Evolutionary conservation across 2,888 invertebrate species (phyloP).

Genomic region (Acanthosoma haemorrhoidale): DNA sequence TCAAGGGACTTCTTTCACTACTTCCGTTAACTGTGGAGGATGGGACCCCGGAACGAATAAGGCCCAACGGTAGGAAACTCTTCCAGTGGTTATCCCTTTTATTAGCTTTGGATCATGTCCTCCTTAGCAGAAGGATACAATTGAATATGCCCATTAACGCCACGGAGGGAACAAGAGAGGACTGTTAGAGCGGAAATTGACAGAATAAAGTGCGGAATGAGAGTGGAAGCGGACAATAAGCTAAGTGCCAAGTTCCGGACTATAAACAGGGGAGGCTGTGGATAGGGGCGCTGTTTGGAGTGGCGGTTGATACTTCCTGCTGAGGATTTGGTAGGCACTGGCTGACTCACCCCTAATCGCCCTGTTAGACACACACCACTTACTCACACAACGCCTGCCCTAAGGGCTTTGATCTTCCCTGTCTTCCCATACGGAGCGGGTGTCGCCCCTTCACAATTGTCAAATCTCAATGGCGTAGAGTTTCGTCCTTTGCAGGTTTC

Average conservation of each 20-base stretch:
- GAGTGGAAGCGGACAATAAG: slow-evolving; percentile 3
- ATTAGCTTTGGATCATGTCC: too few species aligned
- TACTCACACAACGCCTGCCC: neutral
- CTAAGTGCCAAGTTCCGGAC: neutral
- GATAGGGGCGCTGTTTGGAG: neutral
- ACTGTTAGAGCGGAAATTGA: neutral
- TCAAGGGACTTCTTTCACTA: neutral
- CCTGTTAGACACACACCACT: slow-evolving; percentile 4
- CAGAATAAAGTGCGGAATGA: neutral
- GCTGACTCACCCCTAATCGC: slow-evolving; percentile 12
- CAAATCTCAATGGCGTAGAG: too few species aligned
- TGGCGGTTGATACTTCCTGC: slow-evolving; percentile 1
- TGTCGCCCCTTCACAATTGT: too few species aligned
- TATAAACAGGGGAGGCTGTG: neutral
- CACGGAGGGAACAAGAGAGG: neutral
- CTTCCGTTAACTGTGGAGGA: too few species aligned
- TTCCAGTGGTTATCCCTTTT: too few species aligned
- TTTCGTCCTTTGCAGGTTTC: too few species aligned
- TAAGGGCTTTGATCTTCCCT: neutral
- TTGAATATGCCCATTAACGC: neutral
- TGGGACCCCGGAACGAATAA: too few species aligned
- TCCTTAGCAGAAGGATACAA: neutral
- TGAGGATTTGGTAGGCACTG: too few species aligned
- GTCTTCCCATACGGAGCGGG: too few species aligned
- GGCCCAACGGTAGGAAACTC: too few species aligned